These are phyloP conservation scores for Drosophila suboccidentalis DNA, from an alignment of 2,888 invertebrate genomes.

Conservation along the genomic window DNA sequence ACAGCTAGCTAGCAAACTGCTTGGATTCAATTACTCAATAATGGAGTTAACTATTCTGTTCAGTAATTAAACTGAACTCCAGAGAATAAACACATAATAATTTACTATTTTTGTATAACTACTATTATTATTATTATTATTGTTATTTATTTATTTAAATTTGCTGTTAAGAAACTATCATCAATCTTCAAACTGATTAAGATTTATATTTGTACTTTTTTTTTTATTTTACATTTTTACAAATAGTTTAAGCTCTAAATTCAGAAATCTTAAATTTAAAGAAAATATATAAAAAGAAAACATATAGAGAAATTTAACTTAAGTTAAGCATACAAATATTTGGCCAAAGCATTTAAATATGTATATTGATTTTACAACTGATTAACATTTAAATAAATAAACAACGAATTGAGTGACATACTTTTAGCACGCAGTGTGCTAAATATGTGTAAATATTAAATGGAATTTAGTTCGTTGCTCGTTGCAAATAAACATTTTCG, in stretches of 20 bases:
- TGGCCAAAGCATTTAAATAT: no score
- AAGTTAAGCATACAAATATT: not conserved
- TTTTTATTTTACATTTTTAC: no score
- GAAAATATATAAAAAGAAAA: not conserved
- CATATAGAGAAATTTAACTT: not conserved
- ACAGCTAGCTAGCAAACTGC: not conserved
- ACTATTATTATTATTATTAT: not conserved
- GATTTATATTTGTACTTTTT: no score
- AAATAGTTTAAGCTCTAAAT: no score
- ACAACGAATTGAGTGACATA: not conserved
- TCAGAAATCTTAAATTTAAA: not conserved
- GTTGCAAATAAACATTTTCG: slow-evolving; percentile 42
- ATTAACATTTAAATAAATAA: not conserved
- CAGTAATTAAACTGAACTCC: not conserved
- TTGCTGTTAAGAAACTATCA: no score
- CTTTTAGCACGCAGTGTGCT: slow-evolving; percentile 28
- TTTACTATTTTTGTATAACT: not conserved
- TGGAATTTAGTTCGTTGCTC: slow-evolving; percentile 14
- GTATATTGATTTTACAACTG: not conserved
- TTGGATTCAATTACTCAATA: slow-evolving; percentile 8
- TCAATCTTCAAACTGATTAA: no score
- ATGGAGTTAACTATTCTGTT: not conserved
- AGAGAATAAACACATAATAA: not conserved
- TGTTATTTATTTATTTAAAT: not conserved
- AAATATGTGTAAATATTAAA: slow-evolving; percentile 42